These are phyloP conservation scores for Empis stercorea DNA, from an alignment of 2,888 invertebrate species.

Conservation along the genomic window DNA sequence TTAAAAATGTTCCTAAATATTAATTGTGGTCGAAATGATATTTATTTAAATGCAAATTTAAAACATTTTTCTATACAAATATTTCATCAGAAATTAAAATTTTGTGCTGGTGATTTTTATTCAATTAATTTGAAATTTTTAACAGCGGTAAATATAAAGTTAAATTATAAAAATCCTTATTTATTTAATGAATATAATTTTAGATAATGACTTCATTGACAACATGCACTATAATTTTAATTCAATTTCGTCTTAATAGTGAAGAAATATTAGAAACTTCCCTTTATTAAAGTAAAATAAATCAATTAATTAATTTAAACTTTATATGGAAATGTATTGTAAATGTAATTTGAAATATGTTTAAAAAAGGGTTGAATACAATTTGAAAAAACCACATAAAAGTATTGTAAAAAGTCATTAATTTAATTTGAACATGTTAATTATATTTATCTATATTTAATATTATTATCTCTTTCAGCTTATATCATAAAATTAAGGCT, in stretches of 20 bases:
- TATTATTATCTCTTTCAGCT: too few species aligned
- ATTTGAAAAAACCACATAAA: too few species aligned
- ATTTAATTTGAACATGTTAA: too few species aligned
- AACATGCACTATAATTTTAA: not conserved
- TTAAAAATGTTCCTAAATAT: not conserved
- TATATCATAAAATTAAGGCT: too few species aligned
- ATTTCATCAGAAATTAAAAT: not conserved
- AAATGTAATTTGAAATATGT: too few species aligned
- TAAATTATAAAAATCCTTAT: not conserved
- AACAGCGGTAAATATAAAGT: not conserved
- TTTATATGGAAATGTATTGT: too few species aligned
- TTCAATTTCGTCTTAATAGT: not conserved
- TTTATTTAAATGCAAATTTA: not conserved
- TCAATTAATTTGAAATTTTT: slow-evolving; percentile 1
- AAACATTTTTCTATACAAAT: slow-evolving; percentile 1
- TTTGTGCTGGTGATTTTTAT: not conserved
- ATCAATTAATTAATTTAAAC: too few species aligned
- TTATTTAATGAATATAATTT: not conserved
- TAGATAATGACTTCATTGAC: not conserved
- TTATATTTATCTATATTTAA: too few species aligned
- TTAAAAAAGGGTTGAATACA: too few species aligned
- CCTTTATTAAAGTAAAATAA: too few species aligned
- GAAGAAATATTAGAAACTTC: too few species aligned
- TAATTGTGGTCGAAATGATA: not conserved
- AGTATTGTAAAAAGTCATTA: too few species aligned